These are phyloP conservation scores for Xanthorhoe spadicearia DNA, from an alignment of 2,888 invertebrate species.

Conservation along the genomic window DNA sequence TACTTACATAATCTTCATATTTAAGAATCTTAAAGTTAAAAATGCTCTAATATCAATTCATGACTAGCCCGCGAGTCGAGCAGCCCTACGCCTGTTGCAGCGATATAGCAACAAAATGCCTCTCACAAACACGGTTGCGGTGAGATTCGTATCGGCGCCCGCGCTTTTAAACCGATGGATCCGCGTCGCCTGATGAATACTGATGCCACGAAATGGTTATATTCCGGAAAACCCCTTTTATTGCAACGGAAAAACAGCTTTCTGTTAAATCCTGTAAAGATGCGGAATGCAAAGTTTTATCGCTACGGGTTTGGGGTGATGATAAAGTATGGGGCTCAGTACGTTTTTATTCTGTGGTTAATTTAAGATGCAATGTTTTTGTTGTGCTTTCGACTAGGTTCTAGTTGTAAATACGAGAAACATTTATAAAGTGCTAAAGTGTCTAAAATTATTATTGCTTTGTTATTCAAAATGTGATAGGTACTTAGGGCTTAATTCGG, in stretches of 20 bases:
- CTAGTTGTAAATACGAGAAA: not conserved
- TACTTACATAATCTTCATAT: too few relatives aligned
- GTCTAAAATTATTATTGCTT: too few relatives aligned
- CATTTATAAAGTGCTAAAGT: too few relatives aligned
- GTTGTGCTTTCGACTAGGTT: not conserved
- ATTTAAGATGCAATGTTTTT: not conserved
- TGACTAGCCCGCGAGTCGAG: conserved; percentile 15
- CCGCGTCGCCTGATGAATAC: conserved; percentile 30
- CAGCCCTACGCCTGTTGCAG: conserved; percentile 37
- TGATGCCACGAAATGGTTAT: conserved; percentile 26
- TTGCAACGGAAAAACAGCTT: conserved; percentile 13
- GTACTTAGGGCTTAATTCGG: too few relatives aligned
- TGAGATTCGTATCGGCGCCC: conserved; percentile 33
- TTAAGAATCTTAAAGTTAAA: too few relatives aligned
- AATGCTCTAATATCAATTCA: too few relatives aligned
- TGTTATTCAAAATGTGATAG: too few relatives aligned
- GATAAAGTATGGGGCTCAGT: not conserved
- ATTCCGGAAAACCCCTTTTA: conserved; percentile 25
- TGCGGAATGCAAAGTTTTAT: conserved; percentile 2
- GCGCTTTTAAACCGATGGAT: conserved; percentile 31
- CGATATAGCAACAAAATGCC: conserved; percentile 30
- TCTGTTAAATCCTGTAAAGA: conserved; percentile 6
- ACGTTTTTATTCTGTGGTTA: too few relatives aligned
- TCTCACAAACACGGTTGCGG: conserved; percentile 26
- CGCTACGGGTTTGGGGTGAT: not conserved